Percentiles rank a stretch among this genome's conserved stretches.
Conservation (phyloP, 2,113 vertebrate species). For the Dasypus novemcinctus region DNA sequence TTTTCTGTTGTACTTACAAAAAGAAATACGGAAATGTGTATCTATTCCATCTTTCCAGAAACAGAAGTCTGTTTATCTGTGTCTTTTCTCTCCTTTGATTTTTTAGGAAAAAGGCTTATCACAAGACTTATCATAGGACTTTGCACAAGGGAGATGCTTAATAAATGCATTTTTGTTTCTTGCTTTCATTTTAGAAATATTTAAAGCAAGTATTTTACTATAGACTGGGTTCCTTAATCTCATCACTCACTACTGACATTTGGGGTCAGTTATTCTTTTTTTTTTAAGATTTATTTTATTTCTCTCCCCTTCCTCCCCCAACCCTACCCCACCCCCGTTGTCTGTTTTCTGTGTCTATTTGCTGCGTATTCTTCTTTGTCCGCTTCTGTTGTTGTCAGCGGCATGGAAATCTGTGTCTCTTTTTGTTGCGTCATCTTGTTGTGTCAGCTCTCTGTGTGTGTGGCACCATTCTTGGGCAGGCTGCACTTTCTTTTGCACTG, state of each 20-base stretch:
- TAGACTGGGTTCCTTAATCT: neutral
- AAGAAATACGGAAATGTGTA: neutral
- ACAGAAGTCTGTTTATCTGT: neutral
- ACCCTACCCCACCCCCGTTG: too few species aligned
- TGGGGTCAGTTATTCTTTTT: too few species aligned
- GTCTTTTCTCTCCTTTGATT: neutral
- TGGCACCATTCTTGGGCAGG: too few species aligned
- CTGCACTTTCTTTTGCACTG: too few species aligned
- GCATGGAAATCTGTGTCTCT: too few species aligned
- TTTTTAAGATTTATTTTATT: too few species aligned
- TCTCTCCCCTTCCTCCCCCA: too few species aligned
- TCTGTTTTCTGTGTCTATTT: too few species aligned
- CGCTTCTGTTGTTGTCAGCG: too few species aligned
- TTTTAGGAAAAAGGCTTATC: neutral
- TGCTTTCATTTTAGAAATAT: neutral
- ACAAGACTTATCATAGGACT: neutral
- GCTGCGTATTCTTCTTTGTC: too few species aligned
- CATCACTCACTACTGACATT: neutral
- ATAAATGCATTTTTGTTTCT: neutral
- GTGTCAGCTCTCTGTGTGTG: too few species aligned
- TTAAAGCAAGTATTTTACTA: neutral
- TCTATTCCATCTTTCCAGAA: neutral
- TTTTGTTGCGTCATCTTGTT: too few species aligned
- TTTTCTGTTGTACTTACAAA: neutral
- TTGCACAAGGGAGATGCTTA: neutral